Percentiles rank a stretch among this genome's conserved stretches.
These are phyloP conservation scores for Ophonus ardosiacus DNA, from an alignment of 2,888 invertebrate species.

Conservation along the genomic window DNA sequence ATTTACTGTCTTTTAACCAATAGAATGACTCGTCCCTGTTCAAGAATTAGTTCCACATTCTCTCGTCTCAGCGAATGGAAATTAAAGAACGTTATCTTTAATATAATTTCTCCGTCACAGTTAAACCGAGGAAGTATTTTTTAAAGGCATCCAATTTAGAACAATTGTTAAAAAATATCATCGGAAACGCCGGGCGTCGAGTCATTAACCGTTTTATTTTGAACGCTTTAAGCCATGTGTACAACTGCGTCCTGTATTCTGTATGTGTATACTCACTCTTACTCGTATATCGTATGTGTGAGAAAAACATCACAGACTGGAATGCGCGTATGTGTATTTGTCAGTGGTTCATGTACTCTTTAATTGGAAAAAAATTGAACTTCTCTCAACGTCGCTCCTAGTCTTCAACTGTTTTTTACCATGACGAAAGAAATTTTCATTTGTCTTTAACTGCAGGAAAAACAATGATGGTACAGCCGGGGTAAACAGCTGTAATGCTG, in stretches of 20 bases:
- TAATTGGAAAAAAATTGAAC: constrained; percentile 54
- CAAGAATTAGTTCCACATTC: no score
- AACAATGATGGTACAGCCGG: constrained; percentile 23
- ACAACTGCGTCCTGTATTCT: constrained; percentile 4
- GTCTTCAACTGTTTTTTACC: constrained; percentile 41
- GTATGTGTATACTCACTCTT: neutral
- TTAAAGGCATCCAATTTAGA: constrained; percentile 4
- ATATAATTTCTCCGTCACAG: no score
- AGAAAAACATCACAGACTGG: constrained; percentile 34
- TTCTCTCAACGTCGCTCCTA: constrained; percentile 15
- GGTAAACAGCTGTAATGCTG: constrained; percentile 19
- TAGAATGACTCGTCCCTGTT: no score
- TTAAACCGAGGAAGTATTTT: neutral
- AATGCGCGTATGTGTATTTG: constrained; percentile 33
- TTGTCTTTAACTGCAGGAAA: constrained; percentile 39
- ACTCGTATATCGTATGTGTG: constrained; percentile 8
- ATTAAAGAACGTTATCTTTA: neutral
- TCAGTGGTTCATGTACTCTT: constrained; percentile 21
- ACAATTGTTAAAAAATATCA: constrained; percentile 9
- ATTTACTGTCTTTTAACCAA: no score
- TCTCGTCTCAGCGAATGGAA: no score
- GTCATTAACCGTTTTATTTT: constrained; percentile 58
- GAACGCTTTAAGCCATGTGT: constrained; percentile 54
- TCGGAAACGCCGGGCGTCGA: constrained; percentile 11
- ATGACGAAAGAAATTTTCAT: constrained; percentile 43